Base-by-base conservation (phyloP, 2,888 invertebrate genomes). In the Asteroscopus sphinx region DNA sequence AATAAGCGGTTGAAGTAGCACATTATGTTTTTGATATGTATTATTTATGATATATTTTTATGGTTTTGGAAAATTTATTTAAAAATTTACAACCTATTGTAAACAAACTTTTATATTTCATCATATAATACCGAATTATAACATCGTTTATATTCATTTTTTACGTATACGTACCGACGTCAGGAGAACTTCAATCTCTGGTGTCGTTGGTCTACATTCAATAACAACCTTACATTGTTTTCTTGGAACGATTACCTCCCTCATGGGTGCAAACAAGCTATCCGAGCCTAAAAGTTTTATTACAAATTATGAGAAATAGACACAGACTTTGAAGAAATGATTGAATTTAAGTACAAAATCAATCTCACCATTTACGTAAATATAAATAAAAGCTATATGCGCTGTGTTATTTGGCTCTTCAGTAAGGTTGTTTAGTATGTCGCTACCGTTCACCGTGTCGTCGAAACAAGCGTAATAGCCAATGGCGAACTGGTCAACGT, bases 401-500 rank as follows among this genome's bases (percentile, higher is more conserved):
- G 82, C 83, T 11, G 85, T 88, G 64, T 92, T 87, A 59, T 68
- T 79, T 1, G 89, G 93, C 79, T 93, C 93, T 54, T 83, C 86
- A 17, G 77, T 69, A 36, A 93, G 70, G 49, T 86, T 79, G 48
- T 81, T 81, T 36, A 93, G 75, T 56, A 87, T 76, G 30, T 79
- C 75, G 15, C 68, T 71, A 49, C 80, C 76, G 62, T 94, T 87
- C 13, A 94, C 68, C 7, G 81, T 76, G 39, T 85, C 79, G 72
- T 95, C 94, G 46, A 92, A 88, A 76, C 96, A 96, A 62, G 94
- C 95, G 70, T 95, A 95, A 78, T 92, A 95, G 41, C 95, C 95
- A 51, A 96, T 95, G 47, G 94, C 85, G 15, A 85, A 85, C 12
- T 87, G 88, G 39, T 90, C 87, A 2, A 95, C 92, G 45, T 93